These are phyloP conservation scores for Lacanobia wlatinum DNA, from an alignment of 2,888 invertebrate species.

Conservation along the genomic window DNA sequence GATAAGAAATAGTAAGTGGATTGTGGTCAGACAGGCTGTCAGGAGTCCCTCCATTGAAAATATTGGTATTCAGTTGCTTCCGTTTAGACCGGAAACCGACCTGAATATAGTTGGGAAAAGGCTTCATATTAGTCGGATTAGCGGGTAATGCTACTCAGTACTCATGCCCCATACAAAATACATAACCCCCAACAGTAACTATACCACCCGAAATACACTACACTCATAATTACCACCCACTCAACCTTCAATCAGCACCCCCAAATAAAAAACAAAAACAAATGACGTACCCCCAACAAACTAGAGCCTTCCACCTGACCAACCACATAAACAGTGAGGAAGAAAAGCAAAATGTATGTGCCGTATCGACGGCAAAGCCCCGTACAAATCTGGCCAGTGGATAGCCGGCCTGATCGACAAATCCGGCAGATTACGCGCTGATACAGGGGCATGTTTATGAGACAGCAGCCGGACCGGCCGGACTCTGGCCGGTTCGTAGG, in stretches of 20 bases:
- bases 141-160: too few species aligned
- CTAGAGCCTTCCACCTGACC: constrained; percentile 79
- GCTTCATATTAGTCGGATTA: too few species aligned
- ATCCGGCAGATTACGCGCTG: constrained; percentile 91
- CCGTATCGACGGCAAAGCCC: constrained; percentile 87
- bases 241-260: constrained; percentile 16
- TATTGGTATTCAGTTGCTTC: too few species aligned
- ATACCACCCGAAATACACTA: not conserved
- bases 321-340: constrained; percentile 85
- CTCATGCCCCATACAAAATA: not conserved
- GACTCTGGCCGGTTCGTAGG: constrained; percentile 78
- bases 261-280: constrained; percentile 54
- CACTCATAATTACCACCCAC: constrained; percentile 19
- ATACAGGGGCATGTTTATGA: constrained; percentile 90
- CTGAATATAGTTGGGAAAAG: too few species aligned
- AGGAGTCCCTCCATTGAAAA: too few species aligned
- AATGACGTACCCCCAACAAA: constrained; percentile 71
- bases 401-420: constrained; percentile 90
- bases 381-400: constrained; percentile 89
- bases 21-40: too few species aligned
- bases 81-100: too few species aligned
- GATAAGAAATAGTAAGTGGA: too few species aligned
- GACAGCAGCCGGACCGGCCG: constrained; percentile 81
- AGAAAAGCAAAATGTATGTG: constrained; percentile 89
- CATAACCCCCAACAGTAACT: not conserved